Evolutionary conservation across 2,888 invertebrate genomes (phyloP), one percentile per base, ranked within the genome.

Genomic region (Hoplodrina ambigua): DNA sequence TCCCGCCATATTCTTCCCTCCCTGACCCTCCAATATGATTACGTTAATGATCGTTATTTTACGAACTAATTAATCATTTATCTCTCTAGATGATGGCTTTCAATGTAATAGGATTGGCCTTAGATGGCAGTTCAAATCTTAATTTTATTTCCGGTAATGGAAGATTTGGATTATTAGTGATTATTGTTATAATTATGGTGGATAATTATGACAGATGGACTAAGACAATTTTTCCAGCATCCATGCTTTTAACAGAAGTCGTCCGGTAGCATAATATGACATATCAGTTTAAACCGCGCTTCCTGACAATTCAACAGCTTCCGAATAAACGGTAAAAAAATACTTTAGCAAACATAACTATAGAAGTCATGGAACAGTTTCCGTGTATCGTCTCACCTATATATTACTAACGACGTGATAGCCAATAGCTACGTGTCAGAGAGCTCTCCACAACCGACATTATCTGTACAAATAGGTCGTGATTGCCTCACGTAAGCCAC

Each of bases 11-110:
- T 87, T 83, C 73, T 67, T 57, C 72, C 74, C 81, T 78, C 72
- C 56, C 71, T 71, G 75, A 75, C 79, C 79, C 80, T 80, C 79
- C 85, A 84, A 85, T 87, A 88, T 88, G 86, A 88, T 87, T 85
- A 86, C 87, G 78, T 85, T 89, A 89, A 89, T 89, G 87, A 82
- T 75, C 74, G 69, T 75, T 81, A 72, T 84, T 85, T 86, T 85
- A 85, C 77, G 72, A 77, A 83, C 81, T 86, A 86, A 85, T 84
- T 84, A 83, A 84, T 84, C 80, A 83, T 84, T 84, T 84, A 84
- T 83, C 78, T 83, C 84, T 75, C 67, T 65, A 64, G 83, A 58
- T 78, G 75, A 74, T 72, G 60, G 82, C 72, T 79, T 72, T 73
- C 71, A 71, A 70, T 72, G 80, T 79, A 80, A 84, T 84, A 63